A percentile compares a stretch with the other conserved stretches of the same genome.
These are phyloP conservation scores for Spongia lamella DNA, from an alignment of 37 sponge, comb jelly and placozoan species.

Conservation along the genomic window DNA sequence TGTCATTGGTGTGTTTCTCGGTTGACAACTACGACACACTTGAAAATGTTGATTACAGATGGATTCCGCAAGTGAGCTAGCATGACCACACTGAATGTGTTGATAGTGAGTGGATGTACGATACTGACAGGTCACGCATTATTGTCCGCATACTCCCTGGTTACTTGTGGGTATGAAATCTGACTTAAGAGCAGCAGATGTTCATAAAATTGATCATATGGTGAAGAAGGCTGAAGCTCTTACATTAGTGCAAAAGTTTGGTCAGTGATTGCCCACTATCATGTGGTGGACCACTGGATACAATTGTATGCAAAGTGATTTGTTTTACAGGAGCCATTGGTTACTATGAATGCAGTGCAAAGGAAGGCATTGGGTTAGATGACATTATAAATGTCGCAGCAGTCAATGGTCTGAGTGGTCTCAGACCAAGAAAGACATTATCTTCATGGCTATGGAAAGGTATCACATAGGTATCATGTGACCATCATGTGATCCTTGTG, in stretches of 20 bases:
- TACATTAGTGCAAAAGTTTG: conserved; percentile 46
- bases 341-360: conserved; percentile 76
- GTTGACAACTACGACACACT: conserved; percentile 25
- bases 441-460: conserved; percentile 48
- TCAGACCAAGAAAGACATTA: conserved; percentile 18
- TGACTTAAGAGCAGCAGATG: conserved; percentile 35
- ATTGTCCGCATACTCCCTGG: conserved; percentile 61
- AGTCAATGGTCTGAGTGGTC: conserved; percentile 2
- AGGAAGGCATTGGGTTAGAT: conserved; percentile 33
- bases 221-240: conserved; percentile 24
- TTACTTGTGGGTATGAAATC: conserved; percentile 61
- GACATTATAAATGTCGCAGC: conserved; percentile 50
- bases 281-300: neutral
- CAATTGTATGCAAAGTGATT: neutral
- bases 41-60: conserved; percentile 44
- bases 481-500: neutral
- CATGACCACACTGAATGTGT: neutral
- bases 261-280: conserved; percentile 11
- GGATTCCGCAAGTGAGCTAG: conserved; percentile 59
- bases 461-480: neutral
- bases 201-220: neutral
- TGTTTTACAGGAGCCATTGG: conserved; percentile 37
- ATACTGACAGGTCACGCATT: conserved; percentile 13
- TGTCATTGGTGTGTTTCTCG: conserved; percentile 60
- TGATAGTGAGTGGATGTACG: neutral